A percentile compares a stretch with the other conserved stretches of the same genome.
These are phyloP conservation scores for Sander lucioperca DNA, from an alignment of 2,113 vertebrate genomes.

Conservation along the genomic window DNA sequence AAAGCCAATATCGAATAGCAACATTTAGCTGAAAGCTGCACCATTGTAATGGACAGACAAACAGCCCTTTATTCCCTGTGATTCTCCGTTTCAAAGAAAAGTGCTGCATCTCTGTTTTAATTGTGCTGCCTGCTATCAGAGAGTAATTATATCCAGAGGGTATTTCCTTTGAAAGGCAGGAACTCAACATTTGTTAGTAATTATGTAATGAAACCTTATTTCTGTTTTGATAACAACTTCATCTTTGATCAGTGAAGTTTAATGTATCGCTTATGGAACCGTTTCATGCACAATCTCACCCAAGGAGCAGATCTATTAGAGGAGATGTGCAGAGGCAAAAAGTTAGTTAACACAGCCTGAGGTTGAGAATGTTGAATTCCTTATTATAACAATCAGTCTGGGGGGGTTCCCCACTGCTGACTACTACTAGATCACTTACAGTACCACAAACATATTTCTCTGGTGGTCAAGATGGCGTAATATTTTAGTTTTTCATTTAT, in stretches of 20 bases:
- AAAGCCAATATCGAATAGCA: neutral
- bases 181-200: neutral
- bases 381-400: neutral
- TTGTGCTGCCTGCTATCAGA: constrained; percentile 28
- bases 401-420: constrained; percentile 12
- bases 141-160: constrained; percentile 2
- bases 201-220: neutral
- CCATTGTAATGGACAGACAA: constrained; percentile 59
- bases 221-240: constrained; percentile 2
- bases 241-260: neutral
- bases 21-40: constrained; percentile 37
- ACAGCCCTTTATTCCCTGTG: constrained; percentile 49
- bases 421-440: neutral
- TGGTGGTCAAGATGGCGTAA: constrained; percentile 10
- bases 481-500: constrained; percentile 24
- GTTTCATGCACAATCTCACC: neutral
- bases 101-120: constrained; percentile 43
- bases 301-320: neutral
- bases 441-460: constrained; percentile 43
- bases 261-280: neutral
- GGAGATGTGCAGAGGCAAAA: constrained; percentile 9
- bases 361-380: constrained; percentile 4
- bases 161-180: neutral
- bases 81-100: constrained; percentile 48
- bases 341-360: constrained; percentile 11